Base-by-base conservation (phyloP, 2,797 vertebrate species). In the Pygocentrus nattereri region DNA sequence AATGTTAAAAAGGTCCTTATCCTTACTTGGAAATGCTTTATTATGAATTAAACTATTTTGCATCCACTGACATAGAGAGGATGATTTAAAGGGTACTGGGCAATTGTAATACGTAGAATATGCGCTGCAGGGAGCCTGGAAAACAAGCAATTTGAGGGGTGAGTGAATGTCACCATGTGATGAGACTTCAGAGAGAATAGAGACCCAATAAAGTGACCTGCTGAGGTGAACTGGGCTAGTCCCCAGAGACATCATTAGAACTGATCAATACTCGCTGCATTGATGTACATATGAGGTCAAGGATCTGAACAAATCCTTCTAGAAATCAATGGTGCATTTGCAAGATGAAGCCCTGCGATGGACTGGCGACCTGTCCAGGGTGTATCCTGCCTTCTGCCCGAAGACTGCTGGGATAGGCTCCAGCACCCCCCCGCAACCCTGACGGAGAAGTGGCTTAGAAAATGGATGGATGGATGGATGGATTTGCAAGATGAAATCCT, bases 311-410 rank as follows among this genome's bases (percentile, higher is more conserved):
- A 54, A 54, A 73, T 56, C 49, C 50, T 34, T 54, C 70, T 73
- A 54, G 16, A 71, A 27, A 71, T 73, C 70, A 73, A n/a, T 73
- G 73, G 21, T 4, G 23, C 56, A 62, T 59, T 78, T 70, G 25
- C 11, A 12, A 34, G 41, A 79, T 21, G 44, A 31, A 25, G 34
- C 21, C 19, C 25, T n/a, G 76, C 67, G n/a, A n/a, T n/a, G n/a
- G n/a, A n/a, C n/a, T n/a, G n/a, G n/a, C n/a, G n/a, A n/a, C n/a
- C n/a, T n/a, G n/a, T n/a, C n/a, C n/a, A n/a, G n/a, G n/a, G n/a
- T n/a, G n/a, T n/a, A n/a, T n/a, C n/a, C n/a, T n/a, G n/a, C n/a
- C n/a, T n/a, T n/a, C n/a, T n/a, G n/a, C n/a, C n/a, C n/a, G n/a
- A n/a, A n/a, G n/a, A n/a, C n/a, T n/a, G n/a, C n/a, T n/a, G n/a